phyloP scores from a whole-genome alignment of 1,140 invertebrate species.

The Platyura marginata region DNA sequence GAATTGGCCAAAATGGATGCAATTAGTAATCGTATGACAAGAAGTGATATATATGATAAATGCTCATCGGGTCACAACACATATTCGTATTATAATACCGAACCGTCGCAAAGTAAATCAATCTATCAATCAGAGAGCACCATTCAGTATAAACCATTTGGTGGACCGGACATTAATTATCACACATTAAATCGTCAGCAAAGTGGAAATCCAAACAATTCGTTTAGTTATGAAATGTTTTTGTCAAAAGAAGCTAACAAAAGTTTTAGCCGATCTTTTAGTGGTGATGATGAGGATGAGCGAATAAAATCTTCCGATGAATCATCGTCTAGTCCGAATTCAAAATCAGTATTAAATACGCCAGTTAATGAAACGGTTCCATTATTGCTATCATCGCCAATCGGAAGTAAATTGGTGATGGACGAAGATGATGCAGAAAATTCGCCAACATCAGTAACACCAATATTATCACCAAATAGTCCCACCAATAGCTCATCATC shows the following conservation, averaged over 20 bases:
- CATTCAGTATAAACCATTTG: conserved; percentile 3
- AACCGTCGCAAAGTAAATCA: not conserved
- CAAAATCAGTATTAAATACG: conserved; percentile 4
- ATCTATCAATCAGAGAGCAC: not conserved
- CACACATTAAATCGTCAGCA: not conserved
- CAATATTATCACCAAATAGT: not conserved
- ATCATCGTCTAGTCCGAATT: conserved; percentile 5
- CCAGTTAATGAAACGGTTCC: conserved; percentile 5
- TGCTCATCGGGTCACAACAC: not conserved
- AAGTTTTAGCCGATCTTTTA: not conserved
- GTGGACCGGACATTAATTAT: not conserved
- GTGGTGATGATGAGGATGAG: not conserved
- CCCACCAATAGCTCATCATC: not conserved
- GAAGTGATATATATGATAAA: not conserved
- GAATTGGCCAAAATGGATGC: conserved; percentile 2
- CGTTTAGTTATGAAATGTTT: not conserved
- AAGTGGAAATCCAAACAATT: too few relatives aligned
- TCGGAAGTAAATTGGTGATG: not conserved
- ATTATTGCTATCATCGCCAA: not conserved
- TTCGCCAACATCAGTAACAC: not conserved
- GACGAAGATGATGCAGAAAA: not conserved
- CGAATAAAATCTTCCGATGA: conserved; percentile 4
- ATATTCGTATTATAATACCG: not conserved
- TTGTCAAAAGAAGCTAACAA: not conserved
- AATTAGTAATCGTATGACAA: not conserved